Evolutionary conservation across 2,113 vertebrate genomes (phyloP).

Genomic region (Pterocles orientalis): DNA sequence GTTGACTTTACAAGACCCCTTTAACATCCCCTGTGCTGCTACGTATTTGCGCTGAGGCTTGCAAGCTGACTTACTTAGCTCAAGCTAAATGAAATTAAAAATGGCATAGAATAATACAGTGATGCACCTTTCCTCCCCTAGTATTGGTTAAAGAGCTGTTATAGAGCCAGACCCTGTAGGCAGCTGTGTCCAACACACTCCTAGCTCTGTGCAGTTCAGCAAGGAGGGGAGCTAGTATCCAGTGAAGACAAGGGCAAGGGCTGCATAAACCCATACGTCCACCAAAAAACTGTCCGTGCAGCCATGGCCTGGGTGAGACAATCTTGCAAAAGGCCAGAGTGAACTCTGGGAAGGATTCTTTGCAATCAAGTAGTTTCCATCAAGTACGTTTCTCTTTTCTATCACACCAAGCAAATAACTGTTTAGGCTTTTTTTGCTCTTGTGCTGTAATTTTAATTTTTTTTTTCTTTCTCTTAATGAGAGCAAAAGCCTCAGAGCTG

Average conservation of each 20-base stretch:
- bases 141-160: not conserved
- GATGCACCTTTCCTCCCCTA: not conserved
- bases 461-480: constrained; percentile 6
- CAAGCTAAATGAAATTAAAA: not conserved
- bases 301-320: not conserved
- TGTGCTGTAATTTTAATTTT: not conserved
- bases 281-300: not conserved
- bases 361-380: not conserved
- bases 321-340: not conserved
- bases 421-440: not conserved
- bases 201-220: not conserved
- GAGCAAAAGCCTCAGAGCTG: not conserved
- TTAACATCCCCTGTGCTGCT: not conserved
- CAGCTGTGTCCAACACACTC: not conserved
- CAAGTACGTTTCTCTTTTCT: not conserved
- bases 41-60: not conserved
- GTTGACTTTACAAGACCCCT: not conserved
- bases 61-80: not conserved
- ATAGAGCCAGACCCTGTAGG: not conserved
- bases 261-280: not conserved
- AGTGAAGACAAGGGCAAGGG: not conserved
- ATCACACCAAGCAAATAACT: not conserved
- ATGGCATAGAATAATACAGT: not conserved
- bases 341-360: not conserved
- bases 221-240: not conserved